A percentile compares a stretch with the other conserved stretches of the same genome.
Conservation (phyloP, 2,113 vertebrate species). For the Azemiops feae region DNA sequence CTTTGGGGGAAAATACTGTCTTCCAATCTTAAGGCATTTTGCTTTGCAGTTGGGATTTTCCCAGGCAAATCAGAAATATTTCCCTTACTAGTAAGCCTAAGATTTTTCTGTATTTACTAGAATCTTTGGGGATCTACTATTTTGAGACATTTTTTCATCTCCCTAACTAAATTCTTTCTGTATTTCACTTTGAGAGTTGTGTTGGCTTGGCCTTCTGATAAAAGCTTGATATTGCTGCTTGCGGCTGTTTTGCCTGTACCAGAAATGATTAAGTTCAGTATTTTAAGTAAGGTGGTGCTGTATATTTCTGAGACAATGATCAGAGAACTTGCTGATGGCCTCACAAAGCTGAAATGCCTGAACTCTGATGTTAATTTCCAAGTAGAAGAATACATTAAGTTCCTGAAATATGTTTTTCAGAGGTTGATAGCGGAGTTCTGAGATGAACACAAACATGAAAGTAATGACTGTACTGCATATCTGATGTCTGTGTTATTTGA, state of each 20-base stretch:
- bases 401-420: background rate
- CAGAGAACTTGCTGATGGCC: background rate
- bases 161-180: background rate
- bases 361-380: background rate
- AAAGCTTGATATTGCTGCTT: background rate
- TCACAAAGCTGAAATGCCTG: background rate
- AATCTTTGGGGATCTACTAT: background rate
- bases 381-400: background rate
- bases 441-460: background rate
- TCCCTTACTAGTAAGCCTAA: constrained; percentile 54
- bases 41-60: constrained; percentile 56
- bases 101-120: constrained; percentile 16
- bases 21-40: constrained; percentile 31
- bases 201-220: background rate
- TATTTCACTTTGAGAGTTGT: background rate
- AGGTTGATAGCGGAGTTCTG: background rate
- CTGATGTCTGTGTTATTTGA: background rate
- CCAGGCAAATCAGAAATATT: constrained; percentile 49
- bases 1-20: background rate
- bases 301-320: background rate
- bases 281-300: background rate
- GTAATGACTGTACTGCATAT: background rate
- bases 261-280: background rate
- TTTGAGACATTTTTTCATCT: background rate
- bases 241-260: background rate